Percentiles rank a stretch among this genome's conserved stretches.
Conservation (phyloP, 2,797 vertebrate species). For the Hoplostethus mediterraneus region DNA sequence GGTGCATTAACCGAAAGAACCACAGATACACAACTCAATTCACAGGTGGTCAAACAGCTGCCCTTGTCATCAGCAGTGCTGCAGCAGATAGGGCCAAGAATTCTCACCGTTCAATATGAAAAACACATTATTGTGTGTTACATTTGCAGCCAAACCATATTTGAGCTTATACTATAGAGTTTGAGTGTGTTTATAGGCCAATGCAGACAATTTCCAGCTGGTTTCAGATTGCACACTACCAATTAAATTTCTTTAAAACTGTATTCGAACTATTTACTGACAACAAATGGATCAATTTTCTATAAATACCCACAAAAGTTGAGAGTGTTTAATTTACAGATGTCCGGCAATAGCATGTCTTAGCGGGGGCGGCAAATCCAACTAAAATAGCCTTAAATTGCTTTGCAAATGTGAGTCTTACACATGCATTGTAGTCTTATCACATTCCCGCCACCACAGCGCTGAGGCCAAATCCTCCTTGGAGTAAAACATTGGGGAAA, state of each 20-base stretch:
- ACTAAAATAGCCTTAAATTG: slow-evolving; percentile 67
- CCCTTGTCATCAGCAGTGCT: not conserved
- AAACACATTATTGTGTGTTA: not conserved
- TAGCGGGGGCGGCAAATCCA: not conserved
- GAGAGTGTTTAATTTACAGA: slow-evolving; percentile 45
- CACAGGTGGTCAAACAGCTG: not conserved
- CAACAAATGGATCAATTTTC: slow-evolving; percentile 32
- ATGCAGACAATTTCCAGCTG: slow-evolving; percentile 18
- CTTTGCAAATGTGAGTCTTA: slow-evolving; percentile 57
- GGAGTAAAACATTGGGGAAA: slow-evolving; percentile 48
- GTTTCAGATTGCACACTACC: slow-evolving; percentile 41
- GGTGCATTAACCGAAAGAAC: not conserved
- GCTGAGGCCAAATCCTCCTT: slow-evolving; percentile 55
- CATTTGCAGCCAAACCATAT: not conserved
- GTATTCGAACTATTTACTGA: slow-evolving; percentile 39
- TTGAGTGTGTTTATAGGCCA: not conserved
- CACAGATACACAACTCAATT: not conserved
- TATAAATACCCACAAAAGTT: slow-evolving; percentile 45
- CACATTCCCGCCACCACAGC: slow-evolving; percentile 49
- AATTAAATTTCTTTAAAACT: slow-evolving; percentile 47
- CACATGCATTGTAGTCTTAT: slow-evolving; percentile 57
- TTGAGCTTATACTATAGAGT: not conserved
- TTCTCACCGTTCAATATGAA: slow-evolving; percentile 7
- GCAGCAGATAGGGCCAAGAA: not conserved
- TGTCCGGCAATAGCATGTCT: slow-evolving; percentile 2